These are phyloP conservation scores for Cheilosia grossa DNA, from an alignment of 2,888 invertebrate genomes.

Conservation along the genomic window DNA sequence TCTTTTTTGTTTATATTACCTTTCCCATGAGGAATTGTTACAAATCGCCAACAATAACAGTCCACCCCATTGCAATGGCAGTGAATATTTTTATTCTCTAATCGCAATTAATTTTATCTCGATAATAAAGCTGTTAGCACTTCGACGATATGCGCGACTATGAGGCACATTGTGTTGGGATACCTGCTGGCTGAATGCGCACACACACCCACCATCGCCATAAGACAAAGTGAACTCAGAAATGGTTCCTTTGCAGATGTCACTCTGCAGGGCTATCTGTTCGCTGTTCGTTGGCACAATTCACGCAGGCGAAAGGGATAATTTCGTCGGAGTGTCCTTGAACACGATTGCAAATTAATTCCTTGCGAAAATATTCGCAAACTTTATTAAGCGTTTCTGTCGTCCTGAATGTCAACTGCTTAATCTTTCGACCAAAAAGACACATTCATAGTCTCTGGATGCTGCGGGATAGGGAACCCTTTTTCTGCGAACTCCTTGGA, in stretches of 20 bases:
- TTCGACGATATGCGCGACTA: neutral
- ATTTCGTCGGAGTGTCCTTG: constrained; percentile 50
- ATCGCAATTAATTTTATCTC: constrained; percentile 23
- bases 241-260: constrained; percentile 14
- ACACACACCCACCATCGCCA: too few relatives aligned
- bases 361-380: constrained; percentile 58
- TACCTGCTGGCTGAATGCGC: neutral
- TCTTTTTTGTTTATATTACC: neutral
- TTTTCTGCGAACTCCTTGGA: constrained; percentile 49
- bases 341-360: constrained; percentile 45
- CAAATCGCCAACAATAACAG: constrained; percentile 16
- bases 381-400: constrained; percentile 59
- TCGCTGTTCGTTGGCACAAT: neutral
- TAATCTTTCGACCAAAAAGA: constrained; percentile 51
- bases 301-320: constrained; percentile 37
- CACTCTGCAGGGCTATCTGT: neutral
- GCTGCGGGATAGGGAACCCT: constrained; percentile 26
- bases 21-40: constrained; percentile 1
- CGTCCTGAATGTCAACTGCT: constrained; percentile 60
- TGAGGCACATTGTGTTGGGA: neutral
- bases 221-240: neutral
- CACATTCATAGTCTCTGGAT: constrained; percentile 15
- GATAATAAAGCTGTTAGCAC: constrained; percentile 30
- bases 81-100: constrained; percentile 18
- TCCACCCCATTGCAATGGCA: neutral